Evolutionary conservation across 2,113 vertebrate species (phyloP).

Genomic region (Cricetomys ansorgei): DNA sequence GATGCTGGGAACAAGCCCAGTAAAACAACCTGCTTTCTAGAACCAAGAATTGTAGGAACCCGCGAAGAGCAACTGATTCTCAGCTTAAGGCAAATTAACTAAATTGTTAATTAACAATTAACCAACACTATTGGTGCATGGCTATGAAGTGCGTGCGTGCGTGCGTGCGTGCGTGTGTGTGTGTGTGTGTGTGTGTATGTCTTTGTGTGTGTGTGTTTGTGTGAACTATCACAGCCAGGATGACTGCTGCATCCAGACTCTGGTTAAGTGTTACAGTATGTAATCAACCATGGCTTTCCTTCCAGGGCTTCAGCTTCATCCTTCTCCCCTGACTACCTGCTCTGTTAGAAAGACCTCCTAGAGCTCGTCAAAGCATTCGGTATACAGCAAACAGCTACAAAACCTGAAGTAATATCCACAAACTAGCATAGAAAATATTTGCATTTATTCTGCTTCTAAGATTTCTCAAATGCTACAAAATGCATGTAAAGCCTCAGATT

Average conservation of each 20-base stretch:
- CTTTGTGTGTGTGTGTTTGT: not conserved
- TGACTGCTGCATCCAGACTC: not conserved
- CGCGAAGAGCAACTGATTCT: not conserved
- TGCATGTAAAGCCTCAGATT: not conserved
- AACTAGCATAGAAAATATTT: not conserved
- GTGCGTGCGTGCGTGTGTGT: too few species aligned
- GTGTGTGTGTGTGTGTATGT: not conserved
- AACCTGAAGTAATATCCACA: not conserved
- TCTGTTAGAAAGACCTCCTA: not conserved
- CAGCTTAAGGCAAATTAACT: not conserved
- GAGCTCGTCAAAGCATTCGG: not conserved
- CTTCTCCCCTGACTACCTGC: not conserved
- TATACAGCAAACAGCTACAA: not conserved
- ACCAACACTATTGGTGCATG: too few species aligned
- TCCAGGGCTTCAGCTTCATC: not conserved
- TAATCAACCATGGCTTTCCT: not conserved
- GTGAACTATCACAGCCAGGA: not conserved
- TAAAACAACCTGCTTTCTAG: not conserved
- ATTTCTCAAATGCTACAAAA: conserved; percentile 5
- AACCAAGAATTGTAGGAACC: not conserved
- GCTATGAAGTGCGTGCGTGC: not conserved
- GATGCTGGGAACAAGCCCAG: not conserved
- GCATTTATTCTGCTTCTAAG: not conserved
- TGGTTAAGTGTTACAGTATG: not conserved
- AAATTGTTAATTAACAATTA: too few species aligned